Conservation (phyloP, 2,113 vertebrate genomes). For the Psilopogon haemacephalus region DNA sequence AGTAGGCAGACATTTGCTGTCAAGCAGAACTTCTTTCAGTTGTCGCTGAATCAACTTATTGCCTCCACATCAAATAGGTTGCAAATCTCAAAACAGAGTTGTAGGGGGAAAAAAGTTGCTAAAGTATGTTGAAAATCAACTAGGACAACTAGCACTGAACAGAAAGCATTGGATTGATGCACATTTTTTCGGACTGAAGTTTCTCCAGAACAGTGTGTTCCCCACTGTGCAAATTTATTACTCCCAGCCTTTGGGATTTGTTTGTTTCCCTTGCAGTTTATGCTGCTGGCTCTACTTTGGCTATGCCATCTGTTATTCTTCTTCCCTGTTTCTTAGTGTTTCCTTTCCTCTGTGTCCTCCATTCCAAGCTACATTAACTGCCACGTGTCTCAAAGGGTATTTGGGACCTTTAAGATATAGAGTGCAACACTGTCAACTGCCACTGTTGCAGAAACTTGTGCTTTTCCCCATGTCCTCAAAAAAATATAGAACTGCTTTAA, state of each 20-base stretch:
- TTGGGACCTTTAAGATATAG: neutral
- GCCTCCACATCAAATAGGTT: neutral
- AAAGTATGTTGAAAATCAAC: slow-evolving; percentile 15
- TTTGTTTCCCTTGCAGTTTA: slow-evolving; percentile 66
- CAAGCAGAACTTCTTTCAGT: neutral
- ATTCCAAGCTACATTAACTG: slow-evolving; percentile 39
- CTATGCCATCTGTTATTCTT: slow-evolving; percentile 63
- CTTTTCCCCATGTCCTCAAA: neutral
- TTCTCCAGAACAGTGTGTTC: slow-evolving; percentile 51
- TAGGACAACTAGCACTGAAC: slow-evolving; percentile 29
- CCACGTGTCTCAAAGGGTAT: neutral
- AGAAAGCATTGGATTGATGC: slow-evolving; percentile 38
- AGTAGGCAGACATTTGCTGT: neutral
- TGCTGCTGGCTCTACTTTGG: slow-evolving; percentile 33
- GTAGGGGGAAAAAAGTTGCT: neutral
- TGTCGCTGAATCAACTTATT: neutral
- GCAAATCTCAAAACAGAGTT: neutral
- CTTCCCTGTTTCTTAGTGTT: slow-evolving; percentile 7
- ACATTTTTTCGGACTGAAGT: slow-evolving; percentile 60
- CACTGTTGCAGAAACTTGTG: neutral
- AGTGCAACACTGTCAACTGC: neutral
- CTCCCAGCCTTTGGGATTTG: slow-evolving; percentile 51
- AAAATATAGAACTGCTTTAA: neutral
- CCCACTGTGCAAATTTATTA: slow-evolving; percentile 66
- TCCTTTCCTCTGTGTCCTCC: neutral